Percentiles rank a stretch among this genome's conserved stretches.
phyloP scores from a whole-genome alignment of 2,113 vertebrate genomes.

The Anolis sagrei region DNA sequence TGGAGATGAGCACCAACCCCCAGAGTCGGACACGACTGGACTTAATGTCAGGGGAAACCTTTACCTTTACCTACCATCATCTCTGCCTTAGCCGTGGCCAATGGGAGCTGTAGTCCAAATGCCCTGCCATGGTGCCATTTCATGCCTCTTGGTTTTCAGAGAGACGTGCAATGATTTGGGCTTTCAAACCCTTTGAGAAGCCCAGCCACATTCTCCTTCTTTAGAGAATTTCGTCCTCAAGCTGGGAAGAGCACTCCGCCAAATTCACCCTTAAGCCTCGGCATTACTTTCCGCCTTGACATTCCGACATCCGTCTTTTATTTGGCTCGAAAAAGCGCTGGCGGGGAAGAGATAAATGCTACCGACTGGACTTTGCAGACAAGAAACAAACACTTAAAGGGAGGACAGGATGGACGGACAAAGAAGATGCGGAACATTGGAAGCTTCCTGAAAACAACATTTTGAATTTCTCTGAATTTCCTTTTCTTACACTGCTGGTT shows the following conservation, averaged over 20 bases:
- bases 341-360: neutral
- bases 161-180: neutral
- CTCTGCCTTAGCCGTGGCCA: too few species aligned
- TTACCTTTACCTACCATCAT: too few species aligned
- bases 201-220: neutral
- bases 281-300: neutral
- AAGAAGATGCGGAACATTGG: neutral
- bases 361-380: neutral
- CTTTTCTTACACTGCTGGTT: too few species aligned
- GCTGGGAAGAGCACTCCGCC: neutral
- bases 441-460: neutral
- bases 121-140: too few species aligned
- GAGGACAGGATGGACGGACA: neutral
- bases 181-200: neutral
- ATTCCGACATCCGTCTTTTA: slow-evolving; percentile 11
- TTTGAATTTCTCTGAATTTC: too few species aligned
- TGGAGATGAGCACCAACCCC: too few species aligned
- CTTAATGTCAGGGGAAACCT: too few species aligned
- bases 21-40: too few species aligned
- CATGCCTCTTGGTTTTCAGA: neutral
- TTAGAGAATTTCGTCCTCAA: neutral
- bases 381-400: neutral
- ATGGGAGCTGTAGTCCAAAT: too few species aligned
- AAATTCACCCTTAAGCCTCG: neutral
- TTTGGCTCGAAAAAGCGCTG: neutral